Base-by-base conservation (phyloP, 2,113 vertebrate species). In the Steatornis caripensis region DNA sequence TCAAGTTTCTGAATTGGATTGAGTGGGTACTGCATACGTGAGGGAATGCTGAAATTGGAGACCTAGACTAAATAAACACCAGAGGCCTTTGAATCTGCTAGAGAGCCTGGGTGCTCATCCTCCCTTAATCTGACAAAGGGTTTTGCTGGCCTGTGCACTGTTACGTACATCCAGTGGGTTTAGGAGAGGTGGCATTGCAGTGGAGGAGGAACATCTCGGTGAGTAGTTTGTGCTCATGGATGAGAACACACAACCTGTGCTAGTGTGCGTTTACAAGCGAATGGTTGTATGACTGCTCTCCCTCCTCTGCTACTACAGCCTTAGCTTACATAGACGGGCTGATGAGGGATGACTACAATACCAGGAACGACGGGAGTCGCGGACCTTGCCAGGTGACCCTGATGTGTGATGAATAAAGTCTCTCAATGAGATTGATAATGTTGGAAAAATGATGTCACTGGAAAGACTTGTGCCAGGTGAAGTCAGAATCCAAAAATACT, bases 241-340 rank as follows among this genome's bases (percentile, higher is more conserved):
- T 83, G 62, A 32, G 49, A 29, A n/a, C 12, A 21, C 34, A 17
- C 27, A 37, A 1, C n/a, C 32, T 49, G 15, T 11, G 39, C 30
- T 45, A n/a, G 13, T 0, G 0, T 1, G 0, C 30, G 27, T 29
- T 53, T 26, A 9, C 17, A 7, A 10, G 46, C 29, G 64, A 10
- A 3, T 39, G 51, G 7, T 2, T 55, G n/a, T 20, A 29, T 41
- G 49, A 23, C 20, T 58, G 79, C 23, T 69, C 13, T 65, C 15
- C 23, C 10, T 46, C 15, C 51, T 43, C n/a, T 36, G 27, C 49
- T 51, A 0, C 62, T 43, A 0, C 34, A 64, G 30, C n/a, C 21
- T 41, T 78, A 53, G 46, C 34, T 70, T 57, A 36, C 29, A 1
- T 20, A 10, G n/a, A 3, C 32, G 5, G 39, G 39, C 55, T 68